phyloP scores from a whole-genome alignment of 2,888 invertebrate species.

The Heliconius erato region DNA sequence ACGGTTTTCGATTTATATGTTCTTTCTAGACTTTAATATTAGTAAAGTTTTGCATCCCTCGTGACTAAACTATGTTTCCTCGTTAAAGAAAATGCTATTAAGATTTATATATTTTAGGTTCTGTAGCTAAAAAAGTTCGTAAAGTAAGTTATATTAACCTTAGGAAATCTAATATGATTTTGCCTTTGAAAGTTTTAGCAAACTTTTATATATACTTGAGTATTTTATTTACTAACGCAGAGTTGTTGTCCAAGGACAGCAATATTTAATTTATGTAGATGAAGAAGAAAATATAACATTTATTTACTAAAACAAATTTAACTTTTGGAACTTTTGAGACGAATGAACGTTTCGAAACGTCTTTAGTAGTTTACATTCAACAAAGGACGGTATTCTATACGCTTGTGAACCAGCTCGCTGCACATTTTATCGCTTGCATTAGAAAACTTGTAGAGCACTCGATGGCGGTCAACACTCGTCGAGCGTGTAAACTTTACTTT shows the following conservation, averaged over 20 bases:
- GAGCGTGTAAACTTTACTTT: conserved; percentile 36
- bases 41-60: conserved; percentile 48
- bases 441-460: conserved; percentile 36
- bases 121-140: conserved; percentile 14
- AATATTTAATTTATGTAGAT: neutral
- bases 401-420: conserved; percentile 5
- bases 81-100: conserved; percentile 45
- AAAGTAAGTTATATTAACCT: conserved; percentile 6
- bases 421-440: conserved; percentile 29
- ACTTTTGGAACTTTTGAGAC: neutral
- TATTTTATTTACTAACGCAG: conserved; percentile 3
- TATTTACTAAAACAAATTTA: neutral
- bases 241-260: neutral
- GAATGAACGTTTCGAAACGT: neutral
- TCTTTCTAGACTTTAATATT: conserved; percentile 52
- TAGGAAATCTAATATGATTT: conserved; percentile 24
- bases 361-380: conserved; percentile 1
- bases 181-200: neutral
- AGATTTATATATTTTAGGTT: conserved; percentile 34
- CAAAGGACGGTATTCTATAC: conserved; percentile 11
- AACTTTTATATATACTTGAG: neutral
- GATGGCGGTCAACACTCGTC: conserved; percentile 35
- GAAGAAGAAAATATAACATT: neutral
- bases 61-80: conserved; percentile 42
- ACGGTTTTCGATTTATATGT: conserved; percentile 33